Base-by-base conservation (phyloP, 2,888 invertebrate species). In the Apodemia mormo region DNA sequence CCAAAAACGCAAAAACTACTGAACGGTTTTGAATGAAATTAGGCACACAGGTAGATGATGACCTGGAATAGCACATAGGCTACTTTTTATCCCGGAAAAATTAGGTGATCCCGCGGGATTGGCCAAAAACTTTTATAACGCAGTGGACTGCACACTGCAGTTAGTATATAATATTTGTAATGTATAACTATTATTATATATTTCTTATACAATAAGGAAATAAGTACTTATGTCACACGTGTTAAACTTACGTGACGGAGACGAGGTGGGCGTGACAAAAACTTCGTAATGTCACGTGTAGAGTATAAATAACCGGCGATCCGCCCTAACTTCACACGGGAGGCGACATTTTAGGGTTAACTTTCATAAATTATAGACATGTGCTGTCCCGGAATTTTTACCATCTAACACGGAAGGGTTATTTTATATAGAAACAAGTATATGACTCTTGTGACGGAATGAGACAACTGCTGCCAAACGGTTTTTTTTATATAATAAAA, bases 251-350 rank as follows among this genome's bases (percentile, higher is more conserved):
- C 52, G 52, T 52, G 52, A 52, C 52, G 61, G 30, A 6, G 61
- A 61, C 30, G 61, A 61, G 61, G 61, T 61, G 14, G 33, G 61
- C 30, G 61, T 30, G 33, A 37, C 14, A 14, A 33, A 64, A 64
- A 64, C 61, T 64, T 64, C 8, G 61, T 64, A 33, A 64, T 30
- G 33, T 37, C 61, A 64, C 61, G 61, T 64, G n/a, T 64, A 6
- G 61, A 7, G 61, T 64, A 64, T 64, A 61, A 61, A 61, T 61
- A 61, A 61, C 30, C 14, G 33, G 33, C 12, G 61, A 61, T 37
- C 61, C 30, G 61, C 61, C 61, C 61, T 2, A 30, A 33, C 61
- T 61, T 61, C 61, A 61, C 33, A 61, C 61, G 61, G 33, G 30
- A 58, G 33, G 14, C 33, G 61, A 30, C 58, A 30, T 58, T 61